A percentile compares a stretch with the other conserved stretches of the same genome.
Conservation (phyloP, 64 coral and sea anemone species). For the Stichodactyla helianthus region DNA sequence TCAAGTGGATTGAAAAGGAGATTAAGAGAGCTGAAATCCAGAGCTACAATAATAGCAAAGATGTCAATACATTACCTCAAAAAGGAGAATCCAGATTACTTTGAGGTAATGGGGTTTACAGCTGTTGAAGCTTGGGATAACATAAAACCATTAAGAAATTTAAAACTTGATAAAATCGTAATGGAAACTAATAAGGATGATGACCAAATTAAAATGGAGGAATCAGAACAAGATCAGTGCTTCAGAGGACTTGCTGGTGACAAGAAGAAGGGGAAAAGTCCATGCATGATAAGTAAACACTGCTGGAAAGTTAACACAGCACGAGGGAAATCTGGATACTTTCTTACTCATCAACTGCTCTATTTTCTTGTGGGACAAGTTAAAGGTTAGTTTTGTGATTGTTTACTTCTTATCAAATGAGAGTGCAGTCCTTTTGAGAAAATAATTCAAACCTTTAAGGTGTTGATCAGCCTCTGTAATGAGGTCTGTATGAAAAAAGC, state of each 20-base stretch:
- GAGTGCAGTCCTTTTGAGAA: too few relatives aligned
- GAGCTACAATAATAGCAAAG: not conserved
- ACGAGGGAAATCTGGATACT: constrained; percentile 36
- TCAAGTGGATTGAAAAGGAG: not conserved
- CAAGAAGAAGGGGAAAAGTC: not conserved
- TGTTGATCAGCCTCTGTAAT: too few relatives aligned
- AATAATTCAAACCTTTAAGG: too few relatives aligned
- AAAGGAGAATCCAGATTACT: not conserved
- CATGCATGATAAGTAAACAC: constrained; percentile 58
- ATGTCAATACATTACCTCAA: not conserved
- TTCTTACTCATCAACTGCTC: constrained; percentile 72
- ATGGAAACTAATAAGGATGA: not conserved
- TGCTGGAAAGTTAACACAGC: constrained; percentile 71
- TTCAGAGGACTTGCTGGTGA: constrained; percentile 56
- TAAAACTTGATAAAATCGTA: not conserved
- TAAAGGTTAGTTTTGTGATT: constrained; percentile 42
- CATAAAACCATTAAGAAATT: not conserved
- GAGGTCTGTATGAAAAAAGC: too few relatives aligned
- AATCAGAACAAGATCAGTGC: constrained; percentile 21
- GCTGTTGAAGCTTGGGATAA: not conserved
- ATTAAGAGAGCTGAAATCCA: not conserved
- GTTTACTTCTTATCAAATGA: too few relatives aligned
- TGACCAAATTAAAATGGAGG: not conserved
- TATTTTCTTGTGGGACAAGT: constrained; percentile 66
- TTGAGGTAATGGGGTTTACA: constrained; percentile 20